Base-by-base conservation (phyloP, 92 coral and sea anemone species). In the Parazoanthus swiftii region DNA sequence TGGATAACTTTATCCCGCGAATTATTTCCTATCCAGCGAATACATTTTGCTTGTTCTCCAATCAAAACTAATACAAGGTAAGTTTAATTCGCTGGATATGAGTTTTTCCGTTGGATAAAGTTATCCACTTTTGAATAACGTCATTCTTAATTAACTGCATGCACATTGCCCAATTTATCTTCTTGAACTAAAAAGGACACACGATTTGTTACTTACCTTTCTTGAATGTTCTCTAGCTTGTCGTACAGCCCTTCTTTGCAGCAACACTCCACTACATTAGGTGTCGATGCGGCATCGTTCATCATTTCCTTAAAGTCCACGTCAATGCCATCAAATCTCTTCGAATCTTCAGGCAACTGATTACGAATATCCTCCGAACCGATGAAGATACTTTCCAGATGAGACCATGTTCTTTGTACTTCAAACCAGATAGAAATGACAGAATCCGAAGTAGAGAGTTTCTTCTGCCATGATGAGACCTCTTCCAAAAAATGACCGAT, bases 371-470 rank as follows among this genome's bases (percentile, higher is more conserved):
- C 99, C 77, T 97, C 99, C 35, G 99, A 97, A 20, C 99, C 99
- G 66, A 97, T 97, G 82, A 97, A 97, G 89, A 97, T 97, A 63
- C 99, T 97, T 88, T 97, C 99, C 89, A 97, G 89, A 71, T 97
- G 99, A 75, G 99, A 97, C 99, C 99, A 95, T 2, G 99, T 97
- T 56, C 99, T 90, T 81, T 97, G 98, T 38, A 97, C 99, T 72
- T 97, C 99, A 86, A 97, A 97, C 99, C 99, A 97, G 88, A 97
- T 97, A 63, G 98, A 93, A 39, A 97, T 97, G 43, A 97, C 99
- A 7, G 98, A 97, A 82, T 97, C 99, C 58, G 94, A 93, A 1
- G 95, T 93, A 4, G 99, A 97, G 25, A 97, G 95, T 88, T 97
- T 97, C 92, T 97, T 97, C 87, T 97, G 99, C 99, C 99, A 97